Evolutionary conservation across 2,797 vertebrate genomes (phyloP), one percentile per base, ranked within the genome.

Genomic region (Holocentrus rufus): DNA sequence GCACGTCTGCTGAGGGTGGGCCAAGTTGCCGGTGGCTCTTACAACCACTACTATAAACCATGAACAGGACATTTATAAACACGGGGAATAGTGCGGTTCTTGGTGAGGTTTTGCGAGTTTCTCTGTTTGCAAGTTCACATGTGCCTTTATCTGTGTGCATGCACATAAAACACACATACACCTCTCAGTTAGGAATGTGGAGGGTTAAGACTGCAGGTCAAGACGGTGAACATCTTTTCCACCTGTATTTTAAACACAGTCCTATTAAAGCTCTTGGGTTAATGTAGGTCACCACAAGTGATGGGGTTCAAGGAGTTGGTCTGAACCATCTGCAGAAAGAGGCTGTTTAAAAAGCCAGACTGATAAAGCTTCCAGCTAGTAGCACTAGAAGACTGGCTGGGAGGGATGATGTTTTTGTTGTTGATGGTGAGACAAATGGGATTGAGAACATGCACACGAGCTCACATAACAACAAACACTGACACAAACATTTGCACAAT

Each of bases 171-270:
- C 47, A 70, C 53, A 34, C 56, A 69, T 54, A 69, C 18, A 75
- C 13, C 59, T 69, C 34, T 73, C 10, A 36, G 22, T 66, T 59
- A 81, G 85, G 82, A 88, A 90, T 89, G 83, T 86, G 81, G 56
- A 74, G 31, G 72, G 88, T 87, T 62, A 86, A 85, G 81, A 82
- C 47, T 76, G 69, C 36, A 76, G 79, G 81, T 87, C 64, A 77
- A 65, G 74, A 72, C 86, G 71, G 69, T 83, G 86, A 84, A 88
- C 85, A 77, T 82, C 65, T 74, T 73, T 67, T 80, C 79, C 80
- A 84, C 77, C 86, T 90, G 81, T 76, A 75, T 39, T 82, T 82
- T 84, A 83, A 88, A 86, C 67, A 64, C 56, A 70, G 55, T 62
- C 65, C 27, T 14, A 14, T 86, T 86, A 87, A 89, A 88, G 76